Base-by-base conservation (phyloP, 1,140 invertebrate genomes). In the Orussus abietinus region DNA sequence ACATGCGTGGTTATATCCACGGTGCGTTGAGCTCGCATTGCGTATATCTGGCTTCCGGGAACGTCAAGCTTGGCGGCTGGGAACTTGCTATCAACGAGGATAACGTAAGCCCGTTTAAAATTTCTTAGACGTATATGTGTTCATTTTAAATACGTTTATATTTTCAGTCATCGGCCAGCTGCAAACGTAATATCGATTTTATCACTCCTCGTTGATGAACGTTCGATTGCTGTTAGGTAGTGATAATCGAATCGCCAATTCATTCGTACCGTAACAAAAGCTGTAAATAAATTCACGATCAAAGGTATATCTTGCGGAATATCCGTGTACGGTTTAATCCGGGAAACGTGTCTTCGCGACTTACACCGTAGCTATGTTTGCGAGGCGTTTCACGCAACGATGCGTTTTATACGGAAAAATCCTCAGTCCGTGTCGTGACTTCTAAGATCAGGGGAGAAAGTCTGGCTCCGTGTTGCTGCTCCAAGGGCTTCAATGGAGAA, bases 21-120 rank as follows among this genome's bases (percentile, higher is more conserved):
- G 50, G 49, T 21, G 62, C 58, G 11, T 45, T 67, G 26, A 66
- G 49, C 28, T 53, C 64, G 3, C 63, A 66, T 35, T 63, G 56
- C 30, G 48, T 67, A 34, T 67, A 53, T 37, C 34, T 67, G 34
- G 39, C 58, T 33, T 50, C 59, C 26, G 55, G 51, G 20, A 48
- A 42, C 12, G 43, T 64, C 0, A 66, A 66, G 53, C 53, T 67
- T 10, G 63, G 61, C 4, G 63, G 63, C 38, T 67, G 64, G 64
- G 64, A 67, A 53, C 34, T 66, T 15, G 56, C 64, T 9, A 42
- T 28, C 15, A 37, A 48, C 10, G 19, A 42, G 5, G 32, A 47
- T 32, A 48, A 37, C 13, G 64, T 67, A 55, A 51, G 56, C 31
- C 12, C 7, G 7, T 10, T 10, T 7, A 14, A 14, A 7, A 25